Conservation (phyloP, 2,888 invertebrate species). For the Cataglyphis livida region DNA sequence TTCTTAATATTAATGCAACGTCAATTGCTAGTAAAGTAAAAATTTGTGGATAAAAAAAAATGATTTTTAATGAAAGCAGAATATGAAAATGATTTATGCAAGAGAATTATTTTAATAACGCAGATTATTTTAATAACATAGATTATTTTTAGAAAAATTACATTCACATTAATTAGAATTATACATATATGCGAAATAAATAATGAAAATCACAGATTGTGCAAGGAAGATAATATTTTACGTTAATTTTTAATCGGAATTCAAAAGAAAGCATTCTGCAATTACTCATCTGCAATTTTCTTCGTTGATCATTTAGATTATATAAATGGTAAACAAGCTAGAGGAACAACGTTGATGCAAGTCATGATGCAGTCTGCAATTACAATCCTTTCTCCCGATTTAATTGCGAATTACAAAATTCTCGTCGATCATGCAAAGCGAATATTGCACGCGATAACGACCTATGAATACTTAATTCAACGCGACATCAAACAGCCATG, state of each 20-base stretch:
- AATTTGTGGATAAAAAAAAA: neutral
- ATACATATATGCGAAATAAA: neutral
- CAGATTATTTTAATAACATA: neutral
- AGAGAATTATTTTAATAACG: neutral
- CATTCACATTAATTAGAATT: neutral
- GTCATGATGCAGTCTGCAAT: slow-evolving; percentile 29
- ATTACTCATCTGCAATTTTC: slow-evolving; percentile 27
- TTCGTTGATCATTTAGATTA: slow-evolving; percentile 20
- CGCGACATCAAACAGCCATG: slow-evolving; percentile 36
- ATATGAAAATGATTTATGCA: neutral
- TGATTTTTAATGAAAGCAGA: neutral
- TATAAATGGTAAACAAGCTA: slow-evolving; percentile 37
- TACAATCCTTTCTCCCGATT: slow-evolving; percentile 39
- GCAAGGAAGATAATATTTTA: neutral
- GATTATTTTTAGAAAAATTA: neutral
- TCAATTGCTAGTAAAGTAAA: neutral
- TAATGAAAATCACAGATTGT: neutral
- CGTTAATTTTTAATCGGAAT: neutral
- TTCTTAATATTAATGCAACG: neutral
- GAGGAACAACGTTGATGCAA: slow-evolving; percentile 17
- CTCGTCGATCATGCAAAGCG: slow-evolving; percentile 49
- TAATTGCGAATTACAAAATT: slow-evolving; percentile 51
- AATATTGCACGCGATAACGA: slow-evolving; percentile 35
- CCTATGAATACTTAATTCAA: slow-evolving; percentile 44
- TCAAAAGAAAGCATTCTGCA: slow-evolving; percentile 13